Evolutionary conservation across 2,113 vertebrate species (phyloP).

Genomic region (Lasiurus cinereus): DNA sequence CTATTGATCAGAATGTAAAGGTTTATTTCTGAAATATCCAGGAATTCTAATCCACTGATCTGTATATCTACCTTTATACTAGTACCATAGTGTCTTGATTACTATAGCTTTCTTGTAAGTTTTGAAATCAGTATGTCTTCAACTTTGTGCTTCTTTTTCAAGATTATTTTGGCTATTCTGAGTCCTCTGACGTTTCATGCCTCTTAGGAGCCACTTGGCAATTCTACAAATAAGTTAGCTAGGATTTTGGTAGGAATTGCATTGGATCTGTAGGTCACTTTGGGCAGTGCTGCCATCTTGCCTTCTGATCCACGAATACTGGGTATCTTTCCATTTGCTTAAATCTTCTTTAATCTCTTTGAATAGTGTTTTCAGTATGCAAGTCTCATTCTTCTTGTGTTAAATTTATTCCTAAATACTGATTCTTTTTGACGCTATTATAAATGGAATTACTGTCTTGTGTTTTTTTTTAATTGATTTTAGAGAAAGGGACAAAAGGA

Average conservation of each 20-base stretch:
- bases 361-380: constrained; percentile 19
- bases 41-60: neutral
- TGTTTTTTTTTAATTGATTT: too few species aligned
- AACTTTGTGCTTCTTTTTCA: neutral
- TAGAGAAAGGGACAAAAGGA: too few species aligned
- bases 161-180: neutral
- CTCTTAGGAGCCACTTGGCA: neutral
- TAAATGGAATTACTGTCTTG: neutral
- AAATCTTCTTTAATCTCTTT: constrained; percentile 21
- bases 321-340: neutral
- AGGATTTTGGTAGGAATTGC: neutral
- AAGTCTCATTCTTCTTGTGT: neutral
- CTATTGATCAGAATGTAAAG: neutral
- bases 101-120: neutral
- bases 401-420: constrained; percentile 1
- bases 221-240: neutral
- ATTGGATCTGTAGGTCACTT: neutral
- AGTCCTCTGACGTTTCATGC: neutral
- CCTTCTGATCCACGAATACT: neutral
- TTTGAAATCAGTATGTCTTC: neutral
- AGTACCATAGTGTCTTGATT: neutral
- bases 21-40: neutral
- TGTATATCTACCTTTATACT: neutral
- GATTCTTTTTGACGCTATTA: neutral
- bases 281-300: neutral